Percentiles rank a stretch among this genome's conserved stretches.
Conservation (phyloP, 2,113 vertebrate species). For the Collichthys lucidus region DNA sequence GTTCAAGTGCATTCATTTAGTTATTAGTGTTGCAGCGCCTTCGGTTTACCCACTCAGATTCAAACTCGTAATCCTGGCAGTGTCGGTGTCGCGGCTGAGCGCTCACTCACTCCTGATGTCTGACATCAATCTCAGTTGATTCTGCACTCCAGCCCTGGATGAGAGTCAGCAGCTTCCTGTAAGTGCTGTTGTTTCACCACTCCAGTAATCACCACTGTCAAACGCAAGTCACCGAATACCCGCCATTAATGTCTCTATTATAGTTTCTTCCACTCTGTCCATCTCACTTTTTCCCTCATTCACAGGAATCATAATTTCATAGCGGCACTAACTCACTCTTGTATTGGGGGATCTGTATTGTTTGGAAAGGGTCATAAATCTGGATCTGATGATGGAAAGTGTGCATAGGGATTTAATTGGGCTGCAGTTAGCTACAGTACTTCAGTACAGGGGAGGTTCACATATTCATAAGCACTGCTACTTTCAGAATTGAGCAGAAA, state of each 20-base stretch:
- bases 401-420: slow-evolving; percentile 56
- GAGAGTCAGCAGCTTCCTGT: slow-evolving; percentile 70
- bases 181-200: slow-evolving; percentile 70
- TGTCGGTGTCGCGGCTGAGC: slow-evolving; percentile 9
- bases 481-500: neutral
- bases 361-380: slow-evolving; percentile 71
- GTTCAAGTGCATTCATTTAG: neutral
- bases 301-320: slow-evolving; percentile 48
- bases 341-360: slow-evolving; percentile 62
- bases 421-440: slow-evolving; percentile 19
- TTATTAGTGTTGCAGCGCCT: neutral
- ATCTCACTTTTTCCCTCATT: slow-evolving; percentile 69
- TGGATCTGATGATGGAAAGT: slow-evolving; percentile 58
- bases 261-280: slow-evolving; percentile 62
- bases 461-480: slow-evolving; percentile 3
- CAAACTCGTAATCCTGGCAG: slow-evolving; percentile 9
- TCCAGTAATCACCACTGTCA: slow-evolving; percentile 68
- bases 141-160: slow-evolving; percentile 55
- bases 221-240: slow-evolving; percentile 56
- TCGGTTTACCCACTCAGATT: neutral
- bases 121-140: slow-evolving; percentile 36
- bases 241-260: slow-evolving; percentile 64
- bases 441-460: slow-evolving; percentile 5
- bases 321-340: slow-evolving; percentile 59
- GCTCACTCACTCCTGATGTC: slow-evolving; percentile 28